Evolutionary conservation across 2,113 vertebrate species (phyloP), one percentile per base, ranked within the genome.

Genomic region (Ascaphus truei): DNA sequence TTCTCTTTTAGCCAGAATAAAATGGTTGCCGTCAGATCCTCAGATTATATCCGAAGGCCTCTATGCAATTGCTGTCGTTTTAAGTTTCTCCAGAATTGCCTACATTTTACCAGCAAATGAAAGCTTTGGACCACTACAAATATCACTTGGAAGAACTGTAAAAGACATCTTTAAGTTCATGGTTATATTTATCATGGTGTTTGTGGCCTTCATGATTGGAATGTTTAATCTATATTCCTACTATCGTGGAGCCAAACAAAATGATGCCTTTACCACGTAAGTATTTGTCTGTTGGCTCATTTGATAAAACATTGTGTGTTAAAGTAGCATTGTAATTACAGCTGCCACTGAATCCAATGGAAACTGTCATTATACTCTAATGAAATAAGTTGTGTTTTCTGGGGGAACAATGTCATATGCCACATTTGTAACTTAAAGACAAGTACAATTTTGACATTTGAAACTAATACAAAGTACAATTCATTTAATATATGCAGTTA

Each of bases 161-260:
- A 98, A 98, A 83, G 96, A 98, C 76, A 98, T 98, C 77, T 98
- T 98, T 84, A 98, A 98, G 76, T 98, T 98, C 75, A 94, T 98
- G 95, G 95, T 98, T 76, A 95, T 98, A 80, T 98, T 98, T 76
- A 95, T 95, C 68, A 98, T 96, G 78, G 96, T 98, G 51, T 98
- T 98, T 72, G 93, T 98, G 82, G 96, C 96, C 69, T 98, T 98
- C 85, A 98, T 98, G 96, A 92, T 98, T 56, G 96, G 96, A 61
- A 97, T 98, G 96, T 98, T 98, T 83, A 98, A 93, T 72, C 93
- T 98, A 69, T 96, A 98, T 76, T 96, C 95, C 1, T 92, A 96
- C 84, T 98, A 98, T 79, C 89, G 93, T 8, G 96, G 95, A 26
- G 95, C 94, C 39, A 98, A 98, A 71, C 83, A 94, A 76, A 98